These are phyloP conservation scores for Brachyrhaphis roseni DNA, from an alignment of 2,797 vertebrate species.

Conservation along the genomic window DNA sequence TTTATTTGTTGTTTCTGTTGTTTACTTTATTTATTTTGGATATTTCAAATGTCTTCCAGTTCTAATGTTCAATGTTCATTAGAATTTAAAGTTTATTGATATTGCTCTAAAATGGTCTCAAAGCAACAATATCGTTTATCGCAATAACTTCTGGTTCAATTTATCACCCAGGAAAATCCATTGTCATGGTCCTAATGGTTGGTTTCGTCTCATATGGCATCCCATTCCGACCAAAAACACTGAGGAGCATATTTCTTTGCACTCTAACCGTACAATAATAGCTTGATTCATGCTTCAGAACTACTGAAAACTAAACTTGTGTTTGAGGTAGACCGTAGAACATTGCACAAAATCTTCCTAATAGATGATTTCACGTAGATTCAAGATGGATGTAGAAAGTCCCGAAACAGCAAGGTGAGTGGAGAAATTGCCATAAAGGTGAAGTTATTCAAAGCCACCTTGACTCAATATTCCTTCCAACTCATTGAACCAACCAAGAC, in stretches of 20 bases:
- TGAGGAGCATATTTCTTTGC: background rate
- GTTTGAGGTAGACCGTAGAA: background rate
- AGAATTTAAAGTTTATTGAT: no score
- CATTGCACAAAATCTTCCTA: background rate
- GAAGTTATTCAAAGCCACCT: background rate
- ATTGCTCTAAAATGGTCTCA: no score
- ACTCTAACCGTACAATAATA: background rate
- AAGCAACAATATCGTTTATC: no score
- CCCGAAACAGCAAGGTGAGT: background rate
- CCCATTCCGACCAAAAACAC: background rate
- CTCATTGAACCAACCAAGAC: background rate
- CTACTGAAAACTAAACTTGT: background rate
- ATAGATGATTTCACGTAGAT: background rate
- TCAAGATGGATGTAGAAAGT: background rate
- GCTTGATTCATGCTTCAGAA: background rate
- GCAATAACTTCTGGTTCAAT: no score
- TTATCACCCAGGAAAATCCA: no score
- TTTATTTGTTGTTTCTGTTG: no score
- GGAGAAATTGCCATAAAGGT: background rate
- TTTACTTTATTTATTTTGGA: no score
- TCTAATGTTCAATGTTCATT: no score
- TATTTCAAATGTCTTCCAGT: no score
- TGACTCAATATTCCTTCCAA: background rate
- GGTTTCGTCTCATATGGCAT: background rate
- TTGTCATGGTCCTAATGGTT: background rate